These are phyloP conservation scores for Nannospalax galili DNA, from an alignment of 2,113 vertebrate genomes.

Conservation along the genomic window DNA sequence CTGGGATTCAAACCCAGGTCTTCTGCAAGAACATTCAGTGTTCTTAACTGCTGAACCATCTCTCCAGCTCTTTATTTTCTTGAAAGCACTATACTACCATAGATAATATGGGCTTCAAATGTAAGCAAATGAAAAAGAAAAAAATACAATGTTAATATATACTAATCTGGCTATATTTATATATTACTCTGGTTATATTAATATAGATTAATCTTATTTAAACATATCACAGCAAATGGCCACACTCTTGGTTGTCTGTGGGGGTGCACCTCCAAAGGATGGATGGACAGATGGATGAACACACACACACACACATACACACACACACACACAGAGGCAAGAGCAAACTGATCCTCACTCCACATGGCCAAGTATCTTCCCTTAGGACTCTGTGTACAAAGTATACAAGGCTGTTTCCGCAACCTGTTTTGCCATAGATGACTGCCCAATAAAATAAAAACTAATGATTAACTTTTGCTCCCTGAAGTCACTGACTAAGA, in stretches of 20 bases:
- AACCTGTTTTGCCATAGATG: slow-evolving; percentile 30
- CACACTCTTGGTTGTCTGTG: neutral
- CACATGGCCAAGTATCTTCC: neutral
- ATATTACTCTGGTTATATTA: too few species aligned
- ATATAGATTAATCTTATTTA: neutral
- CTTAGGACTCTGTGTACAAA: neutral
- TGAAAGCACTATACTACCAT: neutral
- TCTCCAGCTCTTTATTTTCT: neutral
- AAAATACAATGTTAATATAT: neutral
- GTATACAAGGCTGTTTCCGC: neutral
- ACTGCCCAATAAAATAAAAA: slow-evolving; percentile 54
- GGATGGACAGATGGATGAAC: neutral
- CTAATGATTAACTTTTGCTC: slow-evolving; percentile 70
- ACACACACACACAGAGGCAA: neutral
- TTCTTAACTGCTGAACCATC: too few species aligned
- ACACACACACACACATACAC: neutral
- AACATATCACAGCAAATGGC: neutral
- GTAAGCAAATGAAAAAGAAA: neutral
- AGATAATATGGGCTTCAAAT: neutral
- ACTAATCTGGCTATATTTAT: too few species aligned
- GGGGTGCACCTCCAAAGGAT: neutral
- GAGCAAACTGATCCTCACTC: neutral
- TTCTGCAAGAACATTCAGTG: too few species aligned
- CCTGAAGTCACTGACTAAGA: slow-evolving; percentile 33
- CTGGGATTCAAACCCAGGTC: too few species aligned